Base-by-base conservation (phyloP, 64 coral and sea anemone species). In the Dendronephthya gigantea region DNA sequence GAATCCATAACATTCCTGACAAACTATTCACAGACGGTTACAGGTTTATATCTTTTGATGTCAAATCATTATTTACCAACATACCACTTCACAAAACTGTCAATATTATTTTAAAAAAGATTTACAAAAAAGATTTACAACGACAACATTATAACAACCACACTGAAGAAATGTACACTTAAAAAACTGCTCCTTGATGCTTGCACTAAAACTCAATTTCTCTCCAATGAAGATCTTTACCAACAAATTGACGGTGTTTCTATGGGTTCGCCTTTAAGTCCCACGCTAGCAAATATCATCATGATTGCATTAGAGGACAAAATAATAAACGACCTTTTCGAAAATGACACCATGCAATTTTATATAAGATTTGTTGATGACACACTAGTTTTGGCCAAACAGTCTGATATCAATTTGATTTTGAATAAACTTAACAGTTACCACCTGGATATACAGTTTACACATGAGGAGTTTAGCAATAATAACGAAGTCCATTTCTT, bases 41-140 rank as follows among this genome's bases (percentile, higher is more conserved):
- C 35, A 19, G 1, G 23, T 86, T 86, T 86, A 55, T 86, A 68
- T 86, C 85, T 38, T 86, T 86, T 86, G 85, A 86, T 41, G 58
- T 86, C 34, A 55, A 50, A 50, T 86, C 85, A 51, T 37, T 86
- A 68, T 86, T 86, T 36, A 69, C 49, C 31, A 86, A 86, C 40
- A 55, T 86, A 28, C 85, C 85, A 22, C 58, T 86, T 16, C 62
- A 69, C 36, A 43, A 50, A 40, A 66, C 52, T 11, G 41, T 86
- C 25, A 50, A 86, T 47, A 36, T 86, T 19, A 86, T 86, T 37
- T 66, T 56, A 15, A 66, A 86, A 11, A 43, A 55, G 29, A 47
- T 86, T 35, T 86, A 50, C 27, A 32, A 70, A 11, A 22, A 70
- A n/a, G 23, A 70, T 12, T 25, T 70, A 32, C n/a, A n/a, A n/a